These are phyloP conservation scores for Trissolcus brochymenae DNA, from an alignment of 2,888 invertebrate genomes.

Conservation along the genomic window DNA sequence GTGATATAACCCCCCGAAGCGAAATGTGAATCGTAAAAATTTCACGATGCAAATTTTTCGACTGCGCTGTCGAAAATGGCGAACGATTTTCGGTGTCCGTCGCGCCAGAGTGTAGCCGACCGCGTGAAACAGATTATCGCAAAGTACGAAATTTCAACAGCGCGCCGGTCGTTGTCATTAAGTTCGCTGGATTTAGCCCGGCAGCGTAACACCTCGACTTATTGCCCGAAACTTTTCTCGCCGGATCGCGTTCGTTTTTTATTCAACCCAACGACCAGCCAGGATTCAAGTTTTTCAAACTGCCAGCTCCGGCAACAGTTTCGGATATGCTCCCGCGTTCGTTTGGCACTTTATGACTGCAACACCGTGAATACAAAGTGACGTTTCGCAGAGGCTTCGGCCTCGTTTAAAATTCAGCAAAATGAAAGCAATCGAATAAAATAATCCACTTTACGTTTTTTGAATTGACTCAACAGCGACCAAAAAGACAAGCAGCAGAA, in stretches of 20 bases:
- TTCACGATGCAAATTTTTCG: constrained; percentile 19
- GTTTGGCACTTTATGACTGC: constrained; percentile 33
- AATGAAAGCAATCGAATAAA: not conserved
- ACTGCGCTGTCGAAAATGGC: constrained; percentile 34
- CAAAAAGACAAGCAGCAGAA: not conserved
- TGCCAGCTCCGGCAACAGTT: constrained; percentile 20
- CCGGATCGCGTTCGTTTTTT: constrained; percentile 9
- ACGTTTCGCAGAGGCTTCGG: constrained; percentile 8
- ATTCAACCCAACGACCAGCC: constrained; percentile 6
- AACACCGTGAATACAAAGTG: constrained; percentile 26
- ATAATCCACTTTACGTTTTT: constrained; percentile 1
- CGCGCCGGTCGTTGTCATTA: constrained; percentile 30
- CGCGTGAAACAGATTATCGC: constrained; percentile 69
- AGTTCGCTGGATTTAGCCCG: constrained; percentile 21
- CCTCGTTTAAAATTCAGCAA: constrained; percentile 7
- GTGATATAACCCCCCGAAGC: not conserved
- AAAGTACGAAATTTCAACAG: constrained; percentile 61
- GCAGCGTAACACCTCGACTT: constrained; percentile 21
- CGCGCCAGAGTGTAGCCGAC: constrained; percentile 62
- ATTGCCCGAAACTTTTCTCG: constrained; percentile 12
- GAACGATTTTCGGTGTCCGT: constrained; percentile 35
- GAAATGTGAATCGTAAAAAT: constrained; percentile 8
- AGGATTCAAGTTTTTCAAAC: constrained; percentile 19
- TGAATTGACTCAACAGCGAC: not conserved
- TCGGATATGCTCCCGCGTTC: constrained; percentile 33